Conservation (phyloP, 2,888 invertebrate species). For the Cheilosia variabilis region DNA sequence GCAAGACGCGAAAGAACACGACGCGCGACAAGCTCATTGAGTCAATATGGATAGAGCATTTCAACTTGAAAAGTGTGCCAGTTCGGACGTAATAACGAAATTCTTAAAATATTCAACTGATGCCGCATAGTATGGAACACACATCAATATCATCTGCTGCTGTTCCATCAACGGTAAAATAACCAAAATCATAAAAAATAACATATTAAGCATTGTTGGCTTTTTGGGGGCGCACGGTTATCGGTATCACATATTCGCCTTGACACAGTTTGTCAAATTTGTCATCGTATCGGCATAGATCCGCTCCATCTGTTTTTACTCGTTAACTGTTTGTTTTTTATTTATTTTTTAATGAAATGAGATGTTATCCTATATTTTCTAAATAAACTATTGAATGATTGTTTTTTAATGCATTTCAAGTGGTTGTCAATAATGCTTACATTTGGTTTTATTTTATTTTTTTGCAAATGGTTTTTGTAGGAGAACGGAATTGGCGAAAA, state of each 20-base stretch:
- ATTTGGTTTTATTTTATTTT: slow-evolving; percentile 21
- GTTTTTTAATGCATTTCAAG: slow-evolving; percentile 1
- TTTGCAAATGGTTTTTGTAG: slow-evolving; percentile 63
- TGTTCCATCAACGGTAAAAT: background rate
- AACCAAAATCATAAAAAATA: background rate
- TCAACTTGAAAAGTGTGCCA: background rate
- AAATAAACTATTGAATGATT: background rate
- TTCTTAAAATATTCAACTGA: background rate
- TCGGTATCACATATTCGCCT: background rate
- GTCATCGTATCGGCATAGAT: background rate
- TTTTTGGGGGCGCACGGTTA: background rate
- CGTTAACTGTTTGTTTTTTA: slow-evolving; percentile 40
- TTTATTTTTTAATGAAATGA: slow-evolving; percentile 39
- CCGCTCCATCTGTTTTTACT: slow-evolving; percentile 2
- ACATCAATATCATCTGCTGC: background rate
- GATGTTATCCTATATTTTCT: slow-evolving; percentile 26
- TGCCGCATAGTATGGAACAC: background rate
- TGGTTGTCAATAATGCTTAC: background rate
- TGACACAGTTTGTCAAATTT: background rate
- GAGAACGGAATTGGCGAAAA: slow-evolving; percentile 77
- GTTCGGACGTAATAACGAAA: slow-evolving; percentile 2
- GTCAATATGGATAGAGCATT: background rate
- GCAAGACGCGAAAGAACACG: background rate
- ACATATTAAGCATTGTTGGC: background rate
- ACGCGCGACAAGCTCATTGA: background rate